Base-by-base conservation (phyloP, 2,113 vertebrate species). In the Clarias gariepinus region DNA sequence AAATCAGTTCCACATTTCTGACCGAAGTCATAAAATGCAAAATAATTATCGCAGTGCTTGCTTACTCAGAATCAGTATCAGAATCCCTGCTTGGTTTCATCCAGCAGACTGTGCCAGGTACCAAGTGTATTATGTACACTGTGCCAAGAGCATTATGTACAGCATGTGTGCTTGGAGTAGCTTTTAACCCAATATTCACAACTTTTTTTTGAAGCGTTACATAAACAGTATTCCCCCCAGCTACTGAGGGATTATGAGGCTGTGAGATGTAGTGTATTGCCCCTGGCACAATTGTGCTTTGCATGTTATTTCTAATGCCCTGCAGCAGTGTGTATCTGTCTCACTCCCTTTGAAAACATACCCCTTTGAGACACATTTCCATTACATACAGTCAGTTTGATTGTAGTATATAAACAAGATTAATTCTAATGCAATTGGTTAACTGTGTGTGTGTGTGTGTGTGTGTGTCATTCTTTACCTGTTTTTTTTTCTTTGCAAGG, bases 281-380 rank as follows among this genome's bases (percentile, higher is more conserved):
- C n/a, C 36, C 81, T 19, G 64, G 55, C 82, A 21, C 57, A 74
- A 74, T 90, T 88, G 89, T 91, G 77, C 87, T 87, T 78, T 85
- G 63, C 82, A 55, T 69, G 23, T 58, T 58, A 55, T 83, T 82
- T 28, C 21, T 57, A 19, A 58, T 73, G 41, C 41, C 58, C 84
- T 78, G 21, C 41, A 8, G 6, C 87, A 89, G 76, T 82, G 88
- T 87, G 78, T 87, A 85, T 30, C 85, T 86, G 84, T 73, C 81
- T 74, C 69, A 84, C 85, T 87, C 84, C 88, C 89, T 85, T 79
- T 73, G 88, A 89, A 91, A 92, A 82, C 89, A 88, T 58, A 13
- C 33, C 71, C 76, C 91, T 87, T 89, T 92, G 93, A 92, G 91
- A 85, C 87, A 93, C 87, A 91, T 92, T 90, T 90, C 91, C 87